Conservation (phyloP, 2,888 invertebrate genomes). For the Catonia carolina region DNA sequence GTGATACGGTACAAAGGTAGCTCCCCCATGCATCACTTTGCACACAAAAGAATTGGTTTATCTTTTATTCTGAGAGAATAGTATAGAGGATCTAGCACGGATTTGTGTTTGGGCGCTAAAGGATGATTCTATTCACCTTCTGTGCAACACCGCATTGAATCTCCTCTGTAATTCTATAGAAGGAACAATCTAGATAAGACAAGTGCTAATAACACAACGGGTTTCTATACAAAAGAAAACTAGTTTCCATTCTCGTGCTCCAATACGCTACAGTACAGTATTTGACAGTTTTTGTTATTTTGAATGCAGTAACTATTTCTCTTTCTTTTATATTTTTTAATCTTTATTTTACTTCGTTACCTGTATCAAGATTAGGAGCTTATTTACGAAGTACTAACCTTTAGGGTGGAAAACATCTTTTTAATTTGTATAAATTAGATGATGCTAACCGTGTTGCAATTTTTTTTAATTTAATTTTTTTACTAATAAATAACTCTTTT, state of each 20-base stretch:
- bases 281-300: conserved; percentile 8
- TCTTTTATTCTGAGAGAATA: conserved; percentile 17
- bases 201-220: conserved; percentile 12
- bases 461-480: too few species aligned
- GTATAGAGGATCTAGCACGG: conserved; percentile 6
- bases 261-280: neutral
- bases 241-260: neutral
- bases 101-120: conserved; percentile 21
- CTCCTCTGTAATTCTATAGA: neutral
- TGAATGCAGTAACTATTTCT: conserved; percentile 4
- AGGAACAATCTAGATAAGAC: conserved; percentile 12
- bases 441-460: too few species aligned
- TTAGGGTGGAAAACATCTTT: too few species aligned
- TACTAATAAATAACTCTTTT: too few species aligned
- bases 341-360: too few species aligned
- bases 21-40: conserved; percentile 15
- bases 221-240: conserved; percentile 5
- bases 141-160: neutral
- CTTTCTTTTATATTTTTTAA: neutral
- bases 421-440: too few species aligned
- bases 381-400: too few species aligned
- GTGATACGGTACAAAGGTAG: conserved; percentile 14
- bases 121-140: conserved; percentile 10
- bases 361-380: too few species aligned
- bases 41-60: conserved; percentile 25